A percentile compares a stretch with the other conserved stretches of the same genome.
These are phyloP conservation scores for Orchesella cincta DNA, from an alignment of 1,140 invertebrate species.

Conservation along the genomic window DNA sequence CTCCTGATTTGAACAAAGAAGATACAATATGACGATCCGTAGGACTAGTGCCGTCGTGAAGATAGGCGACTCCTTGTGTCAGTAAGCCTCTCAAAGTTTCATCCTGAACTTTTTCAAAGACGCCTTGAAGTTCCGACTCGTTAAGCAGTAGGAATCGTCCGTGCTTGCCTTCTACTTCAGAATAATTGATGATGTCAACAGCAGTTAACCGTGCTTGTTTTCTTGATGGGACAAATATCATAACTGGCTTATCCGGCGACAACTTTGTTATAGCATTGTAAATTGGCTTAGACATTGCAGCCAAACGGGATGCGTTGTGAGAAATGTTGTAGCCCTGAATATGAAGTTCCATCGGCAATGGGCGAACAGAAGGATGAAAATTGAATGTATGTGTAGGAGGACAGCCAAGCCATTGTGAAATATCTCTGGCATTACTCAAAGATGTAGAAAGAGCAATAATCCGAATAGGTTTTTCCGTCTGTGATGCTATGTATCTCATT, in stretches of 20 bases:
- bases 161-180: conserved; percentile 81
- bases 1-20: conserved; percentile 87
- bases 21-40: conserved; percentile 87
- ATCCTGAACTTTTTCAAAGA: conserved; percentile 54
- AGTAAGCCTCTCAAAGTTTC: conserved; percentile 80
- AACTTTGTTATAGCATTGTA: conserved; percentile 91
- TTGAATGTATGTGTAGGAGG: conserved; percentile 92
- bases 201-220: conserved; percentile 92
- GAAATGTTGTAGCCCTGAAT: conserved; percentile 96
- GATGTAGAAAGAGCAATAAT: conserved; percentile 95
- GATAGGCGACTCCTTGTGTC: conserved; percentile 91
- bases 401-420: conserved; percentile 95
- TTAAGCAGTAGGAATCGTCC: conserved; percentile 85
- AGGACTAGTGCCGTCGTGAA: conserved; percentile 88
- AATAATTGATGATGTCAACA: conserved; percentile 91
- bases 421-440: conserved; percentile 90
- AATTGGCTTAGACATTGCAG: conserved; percentile 96
- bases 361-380: conserved; percentile 96
- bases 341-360: conserved; percentile 90
- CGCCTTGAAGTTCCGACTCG: conserved; percentile 65
- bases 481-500: conserved; percentile 96
- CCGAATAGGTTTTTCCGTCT: conserved; percentile 88
- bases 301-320: conserved; percentile 90
- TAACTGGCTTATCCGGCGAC: conserved; percentile 83
- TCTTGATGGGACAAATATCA: conserved; percentile 95